Conservation (phyloP, 2,888 invertebrate species). For the Dastarcus helophoroides region DNA sequence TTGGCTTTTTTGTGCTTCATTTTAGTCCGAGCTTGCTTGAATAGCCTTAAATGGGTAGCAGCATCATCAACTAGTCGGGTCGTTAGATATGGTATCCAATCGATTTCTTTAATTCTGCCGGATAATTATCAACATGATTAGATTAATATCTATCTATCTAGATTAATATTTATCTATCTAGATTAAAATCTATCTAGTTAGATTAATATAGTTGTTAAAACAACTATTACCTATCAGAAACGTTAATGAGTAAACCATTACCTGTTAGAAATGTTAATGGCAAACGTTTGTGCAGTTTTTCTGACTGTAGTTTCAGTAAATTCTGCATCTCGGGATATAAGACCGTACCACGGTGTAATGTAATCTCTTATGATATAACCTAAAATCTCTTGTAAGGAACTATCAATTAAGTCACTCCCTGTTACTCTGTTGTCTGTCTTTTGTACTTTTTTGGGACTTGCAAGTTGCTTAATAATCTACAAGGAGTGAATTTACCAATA, state of each 20-base stretch:
- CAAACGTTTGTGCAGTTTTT: conserved; percentile 57
- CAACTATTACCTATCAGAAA: not conserved
- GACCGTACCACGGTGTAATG: conserved; percentile 62
- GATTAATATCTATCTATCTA: not conserved
- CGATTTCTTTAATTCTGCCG: conserved; percentile 62
- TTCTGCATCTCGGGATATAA: conserved; percentile 59
- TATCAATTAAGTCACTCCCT: conserved; percentile 76
- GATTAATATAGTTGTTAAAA: not conserved
- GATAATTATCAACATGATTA: not conserved
- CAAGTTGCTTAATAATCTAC: conserved; percentile 26
- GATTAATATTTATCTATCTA: not conserved
- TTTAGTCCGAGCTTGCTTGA: conserved; percentile 59
- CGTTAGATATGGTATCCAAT: conserved; percentile 83
- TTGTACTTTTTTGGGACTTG: conserved; percentile 28
- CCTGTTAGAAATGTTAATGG: conserved; percentile 62
- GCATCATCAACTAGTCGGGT: conserved; percentile 82
- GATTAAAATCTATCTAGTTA: not conserved
- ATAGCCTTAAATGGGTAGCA: conserved; percentile 78
- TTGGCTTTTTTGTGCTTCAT: conserved; percentile 29
- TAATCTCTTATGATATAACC: conserved; percentile 72
- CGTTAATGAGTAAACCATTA: conserved; percentile 26
- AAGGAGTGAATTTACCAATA: too few relatives aligned
- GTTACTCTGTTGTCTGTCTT: conserved; percentile 56
- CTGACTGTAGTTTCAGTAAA: conserved; percentile 56
- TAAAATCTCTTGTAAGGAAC: conserved; percentile 74